Evolutionary conservation across 2,888 invertebrate species (phyloP).

Genomic region (Standfussiana lucernea): DNA sequence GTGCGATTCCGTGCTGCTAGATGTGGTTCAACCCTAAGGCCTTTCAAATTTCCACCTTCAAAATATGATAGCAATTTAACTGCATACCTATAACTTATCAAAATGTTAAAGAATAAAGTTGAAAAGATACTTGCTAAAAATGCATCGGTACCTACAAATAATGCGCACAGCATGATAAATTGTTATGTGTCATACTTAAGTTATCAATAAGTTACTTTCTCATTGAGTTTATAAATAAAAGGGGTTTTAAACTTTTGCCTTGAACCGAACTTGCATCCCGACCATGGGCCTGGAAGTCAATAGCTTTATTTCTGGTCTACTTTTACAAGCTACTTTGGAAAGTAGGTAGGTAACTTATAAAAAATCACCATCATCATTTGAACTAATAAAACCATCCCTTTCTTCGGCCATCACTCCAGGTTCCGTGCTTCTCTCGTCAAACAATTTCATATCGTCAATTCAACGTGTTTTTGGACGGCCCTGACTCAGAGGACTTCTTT

Average conservation of each 20-base stretch:
- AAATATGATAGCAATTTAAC: no score
- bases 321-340: neutral
- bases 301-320: neutral
- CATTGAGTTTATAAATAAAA: slow-evolving; percentile 18
- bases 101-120: neutral
- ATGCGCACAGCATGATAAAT: neutral
- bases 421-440: neutral
- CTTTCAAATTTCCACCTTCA: no score
- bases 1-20: no score
- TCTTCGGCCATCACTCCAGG: neutral
- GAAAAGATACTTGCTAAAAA: neutral
- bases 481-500: neutral
- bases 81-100: no score
- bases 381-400: neutral
- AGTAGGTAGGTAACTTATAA: neutral
- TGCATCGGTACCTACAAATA: neutral
- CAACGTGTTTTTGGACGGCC: neutral
- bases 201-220: slow-evolving; percentile 6
- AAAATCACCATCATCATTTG: neutral
- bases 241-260: slow-evolving; percentile 26
- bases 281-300: neutral
- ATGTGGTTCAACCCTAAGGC: no score
- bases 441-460: neutral
- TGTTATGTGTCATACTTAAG: neutral
- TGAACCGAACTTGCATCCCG: slow-evolving; percentile 10